Evolutionary conservation across 2,113 vertebrate genomes (phyloP).

Genomic region (Scomber japonicus): DNA sequence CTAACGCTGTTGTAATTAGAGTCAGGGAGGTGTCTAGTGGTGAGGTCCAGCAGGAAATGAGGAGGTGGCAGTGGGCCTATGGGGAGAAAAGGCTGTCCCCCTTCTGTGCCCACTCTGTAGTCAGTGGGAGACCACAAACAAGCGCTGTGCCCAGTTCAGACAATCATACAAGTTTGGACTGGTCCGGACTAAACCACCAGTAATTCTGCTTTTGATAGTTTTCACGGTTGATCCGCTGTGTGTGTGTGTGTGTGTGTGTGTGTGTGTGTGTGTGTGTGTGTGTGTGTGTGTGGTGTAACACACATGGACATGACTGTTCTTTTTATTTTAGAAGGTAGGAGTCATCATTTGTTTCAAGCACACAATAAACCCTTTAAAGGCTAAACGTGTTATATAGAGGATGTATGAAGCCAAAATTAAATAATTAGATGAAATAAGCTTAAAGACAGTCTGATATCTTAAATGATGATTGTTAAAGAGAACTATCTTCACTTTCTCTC

Average conservation of each 20-base stretch:
- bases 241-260: neutral
- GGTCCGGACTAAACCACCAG: conserved; percentile 91
- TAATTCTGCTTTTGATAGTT: conserved; percentile 91
- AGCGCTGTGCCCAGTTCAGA: conserved; percentile 92
- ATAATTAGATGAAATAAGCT: neutral
- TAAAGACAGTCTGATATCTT: neutral
- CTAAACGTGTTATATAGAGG: neutral
- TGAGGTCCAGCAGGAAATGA: conserved; percentile 92
- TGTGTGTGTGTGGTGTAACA: conserved; percentile 23
- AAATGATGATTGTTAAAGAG: neutral
- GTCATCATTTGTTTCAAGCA: conserved; percentile 13
- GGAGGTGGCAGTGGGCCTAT: conserved; percentile 83
- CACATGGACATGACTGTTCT: conserved; percentile 19
- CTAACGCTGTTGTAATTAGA: conserved; percentile 85
- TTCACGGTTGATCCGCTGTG: conserved; percentile 55
- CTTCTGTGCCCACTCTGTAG: conserved; percentile 77
- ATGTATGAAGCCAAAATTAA: neutral
- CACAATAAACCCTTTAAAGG: conserved; percentile 10
- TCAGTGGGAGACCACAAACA: conserved; percentile 93
- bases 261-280: conserved; percentile 23
- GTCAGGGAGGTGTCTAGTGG: conserved; percentile 89
- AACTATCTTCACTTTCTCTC: neutral
- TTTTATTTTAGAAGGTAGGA: neutral
- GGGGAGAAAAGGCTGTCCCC: conserved; percentile 85
- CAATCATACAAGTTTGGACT: conserved; percentile 94